Evolutionary conservation across 2,113 vertebrate genomes (phyloP), one percentile per base, ranked within the genome.

Genomic region (Ceyx melanurus): DNA sequence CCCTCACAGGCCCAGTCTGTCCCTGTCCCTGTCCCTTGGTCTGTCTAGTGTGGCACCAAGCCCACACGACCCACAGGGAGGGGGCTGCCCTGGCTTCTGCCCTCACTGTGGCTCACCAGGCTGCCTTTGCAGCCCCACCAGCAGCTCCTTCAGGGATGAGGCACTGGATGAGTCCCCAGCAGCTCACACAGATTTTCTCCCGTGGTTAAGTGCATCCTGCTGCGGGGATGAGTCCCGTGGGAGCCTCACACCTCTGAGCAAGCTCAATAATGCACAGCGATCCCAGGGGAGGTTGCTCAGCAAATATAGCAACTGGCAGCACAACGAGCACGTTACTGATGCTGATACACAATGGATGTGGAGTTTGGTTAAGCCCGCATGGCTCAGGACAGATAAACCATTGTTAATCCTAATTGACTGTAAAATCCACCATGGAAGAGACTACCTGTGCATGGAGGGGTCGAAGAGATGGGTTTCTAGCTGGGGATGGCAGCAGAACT

Each of bases 361-460:
- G 72, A 60, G 79, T 35, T 79, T 82, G 60, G 56, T 76, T 56
- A 42, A 82, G 29, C 51, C 75, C 10, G 16, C 4, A 1, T 3
- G 5, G 76, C 61, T 88, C 86, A 48, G 57, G 68, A 16, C 13
- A n/a, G 83, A 75, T 68, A 65, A 91, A 65, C 20, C 18, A 11
- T 10, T 60, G 28, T 57, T 87, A 68, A 89, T 64, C 53, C 72
- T 57, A 28, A 75, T 51, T 80, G 46, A 56, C 72, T 87, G 71
- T 68, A 25, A 86, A 73, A 76, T 10, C 16, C 2, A 0, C 57
- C 2, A 0, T 6, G 78, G 45, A 42, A 70, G 45, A 72, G 70
- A 40, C 62, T n/a, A 10, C 4, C 13, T 3, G 0, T 46, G 67
- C 53, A 6, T 1, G 3, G 53, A 0, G 1, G 51, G 77, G 35